These are phyloP conservation scores for Heteropelma amictum DNA, from an alignment of 2,888 invertebrate species.

Conservation along the genomic window DNA sequence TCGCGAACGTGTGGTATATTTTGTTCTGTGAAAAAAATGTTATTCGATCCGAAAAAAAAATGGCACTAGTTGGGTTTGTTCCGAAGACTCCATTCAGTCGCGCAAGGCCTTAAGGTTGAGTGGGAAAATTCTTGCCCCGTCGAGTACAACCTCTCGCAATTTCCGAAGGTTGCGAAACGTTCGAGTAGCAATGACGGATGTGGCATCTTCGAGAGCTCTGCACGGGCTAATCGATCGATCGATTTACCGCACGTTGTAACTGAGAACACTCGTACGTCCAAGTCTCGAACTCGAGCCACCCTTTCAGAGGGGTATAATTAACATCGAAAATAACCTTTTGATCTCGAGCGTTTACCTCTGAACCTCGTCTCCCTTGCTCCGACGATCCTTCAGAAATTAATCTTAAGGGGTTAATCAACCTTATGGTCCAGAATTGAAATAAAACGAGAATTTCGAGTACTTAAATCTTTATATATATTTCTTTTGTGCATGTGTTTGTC, in stretches of 20 bases:
- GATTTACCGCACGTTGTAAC: not conserved
- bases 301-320: no score
- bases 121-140: not conserved
- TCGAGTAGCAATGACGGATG: conserved; percentile 30
- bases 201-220: conserved; percentile 13
- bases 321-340: conserved; percentile 33
- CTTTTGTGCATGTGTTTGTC: no score
- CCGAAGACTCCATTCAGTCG: no score
- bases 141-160: not conserved
- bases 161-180: conserved; percentile 3
- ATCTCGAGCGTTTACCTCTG: not conserved
- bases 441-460: no score
- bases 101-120: not conserved
- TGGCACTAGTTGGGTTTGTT: no score
- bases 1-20: no score
- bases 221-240: conserved; percentile 22
- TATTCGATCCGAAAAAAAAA: no score
- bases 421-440: no score
- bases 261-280: not conserved
- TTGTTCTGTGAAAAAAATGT: no score
- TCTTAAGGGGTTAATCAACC: no score
- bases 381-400: no score
- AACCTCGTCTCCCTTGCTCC: not conserved
- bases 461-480: no score
- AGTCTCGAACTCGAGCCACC: not conserved